These are phyloP conservation scores for Zosterops borbonicus DNA, from an alignment of 2,113 vertebrate genomes.

Conservation along the genomic window DNA sequence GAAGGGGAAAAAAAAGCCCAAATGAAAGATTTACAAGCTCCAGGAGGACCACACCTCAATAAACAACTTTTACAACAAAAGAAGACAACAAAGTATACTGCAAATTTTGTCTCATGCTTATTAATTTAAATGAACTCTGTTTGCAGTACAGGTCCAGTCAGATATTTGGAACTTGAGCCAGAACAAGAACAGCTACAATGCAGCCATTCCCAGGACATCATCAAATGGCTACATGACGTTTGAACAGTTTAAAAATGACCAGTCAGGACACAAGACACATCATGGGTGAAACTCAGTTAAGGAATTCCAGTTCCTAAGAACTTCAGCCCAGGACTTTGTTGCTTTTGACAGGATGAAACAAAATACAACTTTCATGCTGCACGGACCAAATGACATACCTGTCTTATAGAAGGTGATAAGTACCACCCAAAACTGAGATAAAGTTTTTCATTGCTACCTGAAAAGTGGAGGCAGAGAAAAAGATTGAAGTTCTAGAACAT, in stretches of 20 bases:
- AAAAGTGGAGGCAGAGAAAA: not conserved
- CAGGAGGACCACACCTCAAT: not conserved
- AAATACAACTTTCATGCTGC: not conserved
- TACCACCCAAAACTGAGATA: not conserved
- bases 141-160: not conserved
- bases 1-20: not conserved
- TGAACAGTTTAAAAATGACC: not conserved
- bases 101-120: not conserved
- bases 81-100: not conserved
- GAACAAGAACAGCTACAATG: not conserved
- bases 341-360: not conserved
- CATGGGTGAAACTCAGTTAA: not conserved
- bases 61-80: not conserved
- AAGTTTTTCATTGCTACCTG: not conserved
- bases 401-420: not conserved
- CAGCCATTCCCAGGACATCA: not conserved
- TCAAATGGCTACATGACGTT: not conserved
- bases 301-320: not conserved
- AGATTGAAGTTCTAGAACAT: not conserved
- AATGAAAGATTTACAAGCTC: not conserved
- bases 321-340: not conserved
- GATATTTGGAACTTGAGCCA: not conserved
- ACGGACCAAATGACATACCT: not conserved
- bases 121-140: not conserved
- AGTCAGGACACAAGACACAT: not conserved